Evolutionary conservation across 2,113 vertebrate species (phyloP), one percentile per base, ranked within the genome.

Genomic region (Dendrocopos noguchii): DNA sequence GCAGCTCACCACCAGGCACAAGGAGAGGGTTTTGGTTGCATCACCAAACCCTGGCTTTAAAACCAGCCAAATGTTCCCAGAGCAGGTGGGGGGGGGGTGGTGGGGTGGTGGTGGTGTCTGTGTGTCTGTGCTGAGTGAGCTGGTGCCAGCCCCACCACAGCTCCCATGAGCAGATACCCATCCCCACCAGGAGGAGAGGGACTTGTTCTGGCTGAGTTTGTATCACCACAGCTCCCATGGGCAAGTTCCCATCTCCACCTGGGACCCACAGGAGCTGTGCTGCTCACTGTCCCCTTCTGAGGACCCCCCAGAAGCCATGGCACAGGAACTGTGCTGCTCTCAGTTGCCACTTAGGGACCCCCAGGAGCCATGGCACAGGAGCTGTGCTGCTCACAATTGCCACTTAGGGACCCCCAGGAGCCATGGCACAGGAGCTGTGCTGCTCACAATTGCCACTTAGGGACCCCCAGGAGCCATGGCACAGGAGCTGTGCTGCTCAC

Each of bases 71-170:
- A 27, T 2, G 4, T n/a, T 28, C 19, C 63, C 82, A 19, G 56
- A 24, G 20, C 34, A 1, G 47, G 39, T 15, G 42, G 42, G 14
- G 42, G 13, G 42, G 14, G 34, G 34, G 34, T 36, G 34, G 34
- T 36, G 34, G 34, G 34, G 34, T n/a, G n/a, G n/a, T n/a, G n/a
- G 47, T 50, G 47, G 9, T 50, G n/a, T 1, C 4, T 36, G 36
- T 36, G 3, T 25, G 12, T 20, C 68, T 77, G 31, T 76, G 52
- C 21, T 5, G 3, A 39, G 9, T 12, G 50, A 15, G 50, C 42
- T 25, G 44, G 17, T 33, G 34, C 16, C 2, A 2, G 33, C 0
- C 0, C 42, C 42, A 22, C 5, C 2, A 0, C 52, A 18, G 55
- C 24, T 29, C 44, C 46, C 59, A 17, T 1, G 4, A 18, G 34